phyloP scores from a whole-genome alignment of 35 echinoderm and acorn worm species.

The Antedon bifida region DNA sequence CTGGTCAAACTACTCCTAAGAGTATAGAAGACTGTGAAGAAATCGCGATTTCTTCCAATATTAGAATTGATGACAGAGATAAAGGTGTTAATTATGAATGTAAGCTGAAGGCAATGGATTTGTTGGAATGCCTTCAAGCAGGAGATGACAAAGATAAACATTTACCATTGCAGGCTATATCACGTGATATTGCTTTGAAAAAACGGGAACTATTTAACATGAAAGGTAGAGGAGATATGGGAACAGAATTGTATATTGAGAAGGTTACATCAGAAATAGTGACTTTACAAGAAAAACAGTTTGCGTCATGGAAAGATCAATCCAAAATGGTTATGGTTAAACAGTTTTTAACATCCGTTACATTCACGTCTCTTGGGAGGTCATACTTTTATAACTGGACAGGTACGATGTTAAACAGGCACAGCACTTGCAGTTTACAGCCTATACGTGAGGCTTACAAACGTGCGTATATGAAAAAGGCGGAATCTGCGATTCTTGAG shows the following conservation, averaged over 20 bases:
- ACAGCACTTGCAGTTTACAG: not conserved
- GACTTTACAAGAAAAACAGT: not conserved
- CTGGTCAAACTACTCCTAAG: not conserved
- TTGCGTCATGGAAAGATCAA: not conserved
- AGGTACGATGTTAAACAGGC: not conserved
- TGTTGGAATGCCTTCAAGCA: not conserved
- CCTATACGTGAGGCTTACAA: not conserved
- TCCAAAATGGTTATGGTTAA: not conserved
- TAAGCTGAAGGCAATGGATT: not conserved
- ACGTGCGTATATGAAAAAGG: not conserved
- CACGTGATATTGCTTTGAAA: not conserved
- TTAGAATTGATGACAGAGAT: not conserved
- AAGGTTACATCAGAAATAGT: not conserved
- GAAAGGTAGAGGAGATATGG: not conserved
- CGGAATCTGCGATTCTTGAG: not conserved
- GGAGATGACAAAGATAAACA: not conserved
- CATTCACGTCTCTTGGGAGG: not conserved
- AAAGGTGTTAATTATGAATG: not conserved
- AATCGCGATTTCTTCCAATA: not conserved
- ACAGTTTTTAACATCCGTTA: not conserved
- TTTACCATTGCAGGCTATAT: not conserved
- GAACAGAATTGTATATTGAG: not conserved
- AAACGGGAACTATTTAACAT: not conserved
- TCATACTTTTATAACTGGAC: conserved; percentile 10
- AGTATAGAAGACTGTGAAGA: not conserved